Evolutionary conservation across 1,140 invertebrate genomes (phyloP), one percentile per base, ranked within the genome.

Genomic region (Idris sp.): DNA sequence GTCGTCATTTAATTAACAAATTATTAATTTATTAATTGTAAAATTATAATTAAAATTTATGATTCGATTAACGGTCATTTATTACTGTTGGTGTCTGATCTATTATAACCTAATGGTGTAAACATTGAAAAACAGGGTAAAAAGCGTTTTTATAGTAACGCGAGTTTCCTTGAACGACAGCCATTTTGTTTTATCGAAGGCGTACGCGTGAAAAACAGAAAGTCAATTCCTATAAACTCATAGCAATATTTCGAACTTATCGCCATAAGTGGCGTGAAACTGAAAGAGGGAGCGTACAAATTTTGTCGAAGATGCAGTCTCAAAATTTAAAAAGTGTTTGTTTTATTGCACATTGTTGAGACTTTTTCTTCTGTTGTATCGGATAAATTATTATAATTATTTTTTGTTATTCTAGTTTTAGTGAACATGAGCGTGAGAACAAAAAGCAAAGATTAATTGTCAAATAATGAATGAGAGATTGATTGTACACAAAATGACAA

Each of bases 71-170:
- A 61, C 51, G 72, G 64, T 54, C 69, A 53, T 51, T 71, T 65
- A 71, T 65, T 48, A 75, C 62, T 44, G 73, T 77, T 65, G 54
- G 76, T 54, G 79, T 69, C 9, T 10, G n/a, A n/a, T n/a, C n/a
- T n/a, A n/a, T n/a, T n/a, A n/a, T n/a, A n/a, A n/a, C n/a, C n/a
- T n/a, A n/a, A n/a, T n/a, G n/a, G n/a, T n/a, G n/a, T n/a, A n/a
- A n/a, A n/a, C 83, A 86, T 86, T 86, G 75, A 80, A 84, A 58
- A 80, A 87, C 84, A 86, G 84, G 84, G 86, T 86, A 87, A 85
- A 84, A 73, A 75, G 68, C 77, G 68, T 79, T 72, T 74, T 79
- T 78, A 78, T 79, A 77, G 76, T 67, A 68, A 82, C 58, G 64
- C 51, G 74, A 72, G 71, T 81, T 67, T 79, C 67, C 43, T 79